These are phyloP conservation scores for Clarias batrachus DNA, from an alignment of 2,113 vertebrate species.

Conservation along the genomic window DNA sequence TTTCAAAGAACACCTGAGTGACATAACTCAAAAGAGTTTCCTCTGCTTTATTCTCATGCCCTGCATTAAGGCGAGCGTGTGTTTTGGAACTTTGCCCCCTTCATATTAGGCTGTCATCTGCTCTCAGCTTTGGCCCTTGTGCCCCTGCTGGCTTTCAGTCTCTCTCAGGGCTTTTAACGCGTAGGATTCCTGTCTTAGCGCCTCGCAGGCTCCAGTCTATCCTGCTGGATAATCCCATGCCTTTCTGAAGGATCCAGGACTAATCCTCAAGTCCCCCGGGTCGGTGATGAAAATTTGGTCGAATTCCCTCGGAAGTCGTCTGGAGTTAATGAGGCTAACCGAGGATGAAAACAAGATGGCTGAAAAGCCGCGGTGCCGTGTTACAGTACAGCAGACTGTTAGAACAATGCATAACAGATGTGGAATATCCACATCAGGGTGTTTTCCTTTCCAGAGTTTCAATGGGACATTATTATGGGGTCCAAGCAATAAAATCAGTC, in stretches of 20 bases:
- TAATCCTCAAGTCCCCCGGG: conserved; percentile 38
- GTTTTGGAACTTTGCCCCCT: conserved; percentile 30
- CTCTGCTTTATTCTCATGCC: conserved; percentile 4
- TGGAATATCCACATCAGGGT: background rate
- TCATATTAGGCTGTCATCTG: conserved; percentile 33
- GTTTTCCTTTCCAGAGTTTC: background rate
- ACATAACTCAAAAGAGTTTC: conserved; percentile 36
- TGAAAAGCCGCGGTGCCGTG: conserved; percentile 24
- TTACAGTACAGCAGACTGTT: conserved; percentile 22
- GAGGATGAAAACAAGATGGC: conserved; percentile 44
- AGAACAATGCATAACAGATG: conserved; percentile 25
- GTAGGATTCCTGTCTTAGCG: conserved; percentile 27
- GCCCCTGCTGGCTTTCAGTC: background rate
- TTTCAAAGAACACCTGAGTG: conserved; percentile 27
- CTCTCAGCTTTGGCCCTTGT: conserved; percentile 15
- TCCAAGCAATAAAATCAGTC: background rate
- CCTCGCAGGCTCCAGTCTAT: conserved; percentile 23
- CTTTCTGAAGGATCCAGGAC: conserved; percentile 44
- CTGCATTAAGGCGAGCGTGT: conserved; percentile 27
- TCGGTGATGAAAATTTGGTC: conserved; percentile 42
- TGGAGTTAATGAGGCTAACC: conserved; percentile 41
- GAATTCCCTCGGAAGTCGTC: conserved; percentile 39
- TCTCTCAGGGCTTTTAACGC: background rate
- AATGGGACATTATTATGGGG: background rate
- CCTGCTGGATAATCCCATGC: conserved; percentile 44